These are phyloP conservation scores for Cataglyphis rosenhaueri DNA, from an alignment of 2,888 invertebrate species.

Conservation along the genomic window DNA sequence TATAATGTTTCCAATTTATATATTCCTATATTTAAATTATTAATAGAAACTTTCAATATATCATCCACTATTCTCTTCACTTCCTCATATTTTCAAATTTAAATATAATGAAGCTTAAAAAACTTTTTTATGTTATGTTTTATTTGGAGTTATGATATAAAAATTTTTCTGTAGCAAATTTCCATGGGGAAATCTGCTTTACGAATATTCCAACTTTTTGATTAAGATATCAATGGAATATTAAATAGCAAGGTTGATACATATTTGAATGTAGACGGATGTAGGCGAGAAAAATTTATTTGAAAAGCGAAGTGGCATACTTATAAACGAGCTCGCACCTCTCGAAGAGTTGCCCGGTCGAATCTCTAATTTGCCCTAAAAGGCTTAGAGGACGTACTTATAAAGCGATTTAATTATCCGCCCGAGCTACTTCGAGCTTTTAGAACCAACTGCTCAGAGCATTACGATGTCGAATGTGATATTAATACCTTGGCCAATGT, in stretches of 20 bases:
- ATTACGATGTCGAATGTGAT: slow-evolving; percentile 48
- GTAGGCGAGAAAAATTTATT: slow-evolving; percentile 46
- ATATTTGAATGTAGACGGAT: slow-evolving; percentile 4
- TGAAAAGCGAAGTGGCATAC: slow-evolving; percentile 51
- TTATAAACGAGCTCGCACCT: slow-evolving; percentile 61
- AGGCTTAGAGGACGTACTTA: slow-evolving; percentile 69
- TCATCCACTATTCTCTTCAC: background rate
- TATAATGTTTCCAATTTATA: background rate
- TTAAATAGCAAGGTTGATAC: background rate
- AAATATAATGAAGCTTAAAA: background rate
- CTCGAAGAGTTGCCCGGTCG: slow-evolving; percentile 14
- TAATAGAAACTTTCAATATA: background rate
- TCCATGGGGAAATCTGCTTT: background rate
- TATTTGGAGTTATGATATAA: background rate
- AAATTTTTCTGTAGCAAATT: background rate
- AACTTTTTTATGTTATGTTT: background rate
- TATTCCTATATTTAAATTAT: background rate
- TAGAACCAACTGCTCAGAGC: slow-evolving; percentile 17
- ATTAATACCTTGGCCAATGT: slow-evolving; percentile 39
- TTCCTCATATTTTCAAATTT: background rate
- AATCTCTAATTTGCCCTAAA: slow-evolving; percentile 68
- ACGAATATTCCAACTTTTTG: background rate
- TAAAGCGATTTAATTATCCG: slow-evolving; percentile 73
- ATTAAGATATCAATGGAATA: background rate
- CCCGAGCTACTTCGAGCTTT: slow-evolving; percentile 56